Evolutionary conservation across 2,797 vertebrate species (phyloP).

Genomic region (Lepilemur ruficaudatus): DNA sequence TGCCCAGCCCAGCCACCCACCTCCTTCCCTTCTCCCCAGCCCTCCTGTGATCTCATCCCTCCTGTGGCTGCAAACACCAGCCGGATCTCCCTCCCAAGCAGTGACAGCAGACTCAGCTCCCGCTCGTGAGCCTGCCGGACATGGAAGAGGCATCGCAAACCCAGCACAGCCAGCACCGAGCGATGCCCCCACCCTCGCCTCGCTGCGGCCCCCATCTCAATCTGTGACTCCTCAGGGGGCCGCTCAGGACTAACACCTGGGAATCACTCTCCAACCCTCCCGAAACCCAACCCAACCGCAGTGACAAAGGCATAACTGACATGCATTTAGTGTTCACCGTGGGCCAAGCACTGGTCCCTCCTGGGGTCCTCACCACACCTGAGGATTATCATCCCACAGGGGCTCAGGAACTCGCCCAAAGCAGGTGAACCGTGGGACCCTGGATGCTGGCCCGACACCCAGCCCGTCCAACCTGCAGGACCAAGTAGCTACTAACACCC

Average conservation of each 20-base stretch:
- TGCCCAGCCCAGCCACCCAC: not conserved
- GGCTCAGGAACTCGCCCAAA: not conserved
- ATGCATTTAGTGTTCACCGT: not conserved
- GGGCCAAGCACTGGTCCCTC: not conserved
- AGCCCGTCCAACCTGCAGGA: too few species aligned
- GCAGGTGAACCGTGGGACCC: not conserved
- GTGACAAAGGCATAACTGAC: not conserved
- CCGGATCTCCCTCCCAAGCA: not conserved
- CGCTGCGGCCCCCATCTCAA: not conserved
- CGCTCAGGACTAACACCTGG: not conserved
- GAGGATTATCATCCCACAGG: accelerated
- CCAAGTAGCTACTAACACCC: accelerated
- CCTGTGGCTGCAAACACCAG: not conserved
- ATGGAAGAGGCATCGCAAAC: not conserved
- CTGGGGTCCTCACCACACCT: not conserved
- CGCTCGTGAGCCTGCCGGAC: not conserved
- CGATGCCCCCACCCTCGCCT: accelerated
- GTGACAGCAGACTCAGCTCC: not conserved
- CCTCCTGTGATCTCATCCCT: not conserved
- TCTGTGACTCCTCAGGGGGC: not conserved
- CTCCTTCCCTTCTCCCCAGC: not conserved
- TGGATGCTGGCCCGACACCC: not conserved
- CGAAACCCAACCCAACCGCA: not conserved
- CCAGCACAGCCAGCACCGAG: accelerated
- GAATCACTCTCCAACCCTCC: not conserved